Percentiles rank a stretch among this genome's conserved stretches.
Evolutionary conservation across 2,888 invertebrate species (phyloP).

Genomic region (Heliconius erato): DNA sequence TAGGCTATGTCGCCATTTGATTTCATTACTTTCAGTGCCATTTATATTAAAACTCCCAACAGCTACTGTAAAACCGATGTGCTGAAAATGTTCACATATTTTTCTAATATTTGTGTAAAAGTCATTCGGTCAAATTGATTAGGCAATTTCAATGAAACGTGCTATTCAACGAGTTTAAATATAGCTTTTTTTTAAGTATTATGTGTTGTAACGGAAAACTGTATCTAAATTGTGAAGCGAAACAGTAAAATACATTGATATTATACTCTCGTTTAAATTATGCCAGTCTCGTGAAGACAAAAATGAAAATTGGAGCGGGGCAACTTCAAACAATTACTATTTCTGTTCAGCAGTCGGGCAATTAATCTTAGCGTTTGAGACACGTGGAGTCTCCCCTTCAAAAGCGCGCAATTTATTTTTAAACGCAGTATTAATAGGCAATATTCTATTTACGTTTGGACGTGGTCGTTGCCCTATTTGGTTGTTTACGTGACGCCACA

Average conservation of each 20-base stretch:
- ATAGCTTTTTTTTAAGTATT: not conserved
- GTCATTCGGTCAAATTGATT: not conserved
- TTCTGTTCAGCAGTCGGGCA: slow-evolving; percentile 57
- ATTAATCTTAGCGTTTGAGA: slow-evolving; percentile 71
- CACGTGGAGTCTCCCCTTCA: slow-evolving; percentile 74
- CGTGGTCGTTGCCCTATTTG: slow-evolving; percentile 85
- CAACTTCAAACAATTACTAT: slow-evolving; percentile 54
- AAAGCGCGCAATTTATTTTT: slow-evolving; percentile 73
- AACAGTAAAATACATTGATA: not conserved
- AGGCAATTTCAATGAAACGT: not conserved
- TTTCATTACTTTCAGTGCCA: not conserved
- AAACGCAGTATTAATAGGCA: slow-evolving; percentile 76
- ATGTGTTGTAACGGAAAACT: not conserved
- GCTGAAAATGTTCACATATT: not conserved
- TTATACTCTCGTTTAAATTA: slow-evolving; percentile 17
- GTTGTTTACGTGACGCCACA: slow-evolving; percentile 79
- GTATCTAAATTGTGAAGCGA: not conserved
- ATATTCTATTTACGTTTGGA: slow-evolving; percentile 76
- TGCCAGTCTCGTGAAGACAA: slow-evolving; percentile 34
- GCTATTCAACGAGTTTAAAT: not conserved
- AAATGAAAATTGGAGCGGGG: slow-evolving; percentile 36
- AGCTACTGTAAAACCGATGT: too few relatives aligned
- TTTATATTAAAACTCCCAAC: too few relatives aligned
- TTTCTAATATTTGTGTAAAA: not conserved
- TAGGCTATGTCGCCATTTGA: not conserved